A percentile compares a stretch with the other conserved stretches of the same genome.
These are phyloP conservation scores for Myiotriccus ornatus DNA, from an alignment of 2,797 vertebrate genomes.

Conservation along the genomic window DNA sequence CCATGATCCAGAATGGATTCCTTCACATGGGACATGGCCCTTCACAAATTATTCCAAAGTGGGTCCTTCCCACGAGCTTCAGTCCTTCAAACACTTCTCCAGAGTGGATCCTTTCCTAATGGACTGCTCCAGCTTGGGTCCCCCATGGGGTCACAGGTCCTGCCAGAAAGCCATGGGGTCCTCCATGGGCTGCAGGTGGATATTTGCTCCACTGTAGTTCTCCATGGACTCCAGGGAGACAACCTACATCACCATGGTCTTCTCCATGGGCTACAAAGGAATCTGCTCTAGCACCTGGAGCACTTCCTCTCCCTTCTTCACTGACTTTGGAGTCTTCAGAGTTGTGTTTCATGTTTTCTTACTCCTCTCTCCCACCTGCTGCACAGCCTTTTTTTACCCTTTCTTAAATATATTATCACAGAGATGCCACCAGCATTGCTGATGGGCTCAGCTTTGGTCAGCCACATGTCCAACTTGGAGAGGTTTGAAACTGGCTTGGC, in stretches of 20 bases:
- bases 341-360: background rate
- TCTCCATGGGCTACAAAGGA: background rate
- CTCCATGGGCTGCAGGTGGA: background rate
- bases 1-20: background rate
- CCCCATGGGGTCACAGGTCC: background rate
- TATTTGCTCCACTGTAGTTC: background rate
- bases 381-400: background rate
- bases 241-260: background rate
- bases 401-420: background rate
- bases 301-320: background rate
- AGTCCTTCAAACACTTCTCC: background rate
- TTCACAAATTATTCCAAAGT: background rate
- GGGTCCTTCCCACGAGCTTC: background rate
- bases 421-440: background rate
- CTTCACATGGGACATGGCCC: background rate
- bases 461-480: fast-evolving
- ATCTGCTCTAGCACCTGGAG: background rate
- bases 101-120: background rate
- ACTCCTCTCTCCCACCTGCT: background rate
- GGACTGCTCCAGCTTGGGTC: background rate
- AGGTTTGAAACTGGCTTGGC: background rate
- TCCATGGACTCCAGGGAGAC: background rate
- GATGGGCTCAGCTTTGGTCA: background rate
- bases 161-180: background rate
- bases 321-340: background rate